Evolutionary conservation across 2,888 invertebrate genomes (phyloP), one percentile per base, ranked within the genome.

Genomic region (Calameuta idolon): DNA sequence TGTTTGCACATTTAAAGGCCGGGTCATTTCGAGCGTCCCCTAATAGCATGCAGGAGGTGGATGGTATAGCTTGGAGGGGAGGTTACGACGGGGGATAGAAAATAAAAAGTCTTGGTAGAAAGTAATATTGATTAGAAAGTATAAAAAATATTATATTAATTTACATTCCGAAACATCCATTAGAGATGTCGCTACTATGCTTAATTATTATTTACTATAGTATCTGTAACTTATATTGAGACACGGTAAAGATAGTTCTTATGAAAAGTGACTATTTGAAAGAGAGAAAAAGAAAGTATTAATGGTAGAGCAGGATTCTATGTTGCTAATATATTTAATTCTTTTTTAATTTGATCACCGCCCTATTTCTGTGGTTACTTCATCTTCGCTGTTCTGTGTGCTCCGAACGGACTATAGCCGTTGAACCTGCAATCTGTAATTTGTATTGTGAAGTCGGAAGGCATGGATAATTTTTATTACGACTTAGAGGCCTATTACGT

Each of bases 1-100:
- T 71, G 71, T 71, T 71, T 31, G 71, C 34, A 31, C 71, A 71
- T 71, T 71, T 71, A 71, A 34, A 34, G 55, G 55, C 55, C 55
- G 55, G 55, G 55, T 55, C 55, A 55, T 55, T 55, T 55, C 23
- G 9, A 55, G 55, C 55, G 23, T 23, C 23, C 55, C 55, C 9
- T 23, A 23, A 55, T 15, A 55, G 23, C 23, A 9, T 55, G 23
- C 55, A 9, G 55, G 55, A 55, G 23, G 9, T 23, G 55, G 55
- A 55, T 55, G 9, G 9, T 23, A 1, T 1, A 9, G 55, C 23
- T 55, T 23, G 55, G 15, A 1, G 35, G 3, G 12, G 35, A 35
- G 3, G 35, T 35, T 23, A 40, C 15, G 23, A 40, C 5, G 40
- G 23, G 55, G 9, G 23, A 55, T 23, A 55, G 55, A 9, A 55